Percentiles rank a stretch among this genome's conserved stretches.
These are phyloP conservation scores for Cephalopterus ornatus DNA, from an alignment of 2,113 vertebrate genomes.

Conservation along the genomic window DNA sequence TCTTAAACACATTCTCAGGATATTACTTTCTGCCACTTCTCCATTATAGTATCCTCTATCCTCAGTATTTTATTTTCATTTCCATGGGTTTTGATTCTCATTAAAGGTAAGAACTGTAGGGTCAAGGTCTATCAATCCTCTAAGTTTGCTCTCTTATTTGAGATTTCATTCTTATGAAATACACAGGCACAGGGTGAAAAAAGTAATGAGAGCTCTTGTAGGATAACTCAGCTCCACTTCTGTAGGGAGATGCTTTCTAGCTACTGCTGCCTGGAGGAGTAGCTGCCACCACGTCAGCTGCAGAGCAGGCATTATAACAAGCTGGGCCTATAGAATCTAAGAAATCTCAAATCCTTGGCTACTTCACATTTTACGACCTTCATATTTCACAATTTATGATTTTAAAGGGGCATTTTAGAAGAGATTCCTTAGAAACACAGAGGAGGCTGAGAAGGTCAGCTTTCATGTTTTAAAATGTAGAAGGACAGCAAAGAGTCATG, in stretches of 20 bases:
- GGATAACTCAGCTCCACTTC: not conserved
- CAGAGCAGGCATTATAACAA: not conserved
- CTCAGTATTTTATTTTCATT: not conserved
- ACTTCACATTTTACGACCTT: not conserved
- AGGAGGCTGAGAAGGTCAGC: not conserved
- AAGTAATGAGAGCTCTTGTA: not conserved
- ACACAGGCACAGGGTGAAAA: not conserved
- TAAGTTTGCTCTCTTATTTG: not conserved
- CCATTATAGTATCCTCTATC: not conserved
- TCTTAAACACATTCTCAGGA: not conserved
- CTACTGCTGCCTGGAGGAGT: not conserved
- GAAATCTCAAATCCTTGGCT: not conserved
- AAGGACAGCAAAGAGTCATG: not conserved
- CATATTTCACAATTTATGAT: not conserved
- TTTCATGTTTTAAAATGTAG: not conserved
- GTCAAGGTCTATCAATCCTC: not conserved
- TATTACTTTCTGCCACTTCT: not conserved
- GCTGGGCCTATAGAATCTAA: not conserved
- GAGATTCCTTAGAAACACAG: not conserved
- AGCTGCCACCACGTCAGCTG: not conserved
- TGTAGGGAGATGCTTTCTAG: not conserved
- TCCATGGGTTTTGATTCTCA: not conserved
- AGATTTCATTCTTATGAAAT: not conserved
- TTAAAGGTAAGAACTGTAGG: not conserved
- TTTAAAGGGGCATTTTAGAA: not conserved